Base-by-base conservation (phyloP, 2,888 invertebrate species). In the Venusia cambrica region DNA sequence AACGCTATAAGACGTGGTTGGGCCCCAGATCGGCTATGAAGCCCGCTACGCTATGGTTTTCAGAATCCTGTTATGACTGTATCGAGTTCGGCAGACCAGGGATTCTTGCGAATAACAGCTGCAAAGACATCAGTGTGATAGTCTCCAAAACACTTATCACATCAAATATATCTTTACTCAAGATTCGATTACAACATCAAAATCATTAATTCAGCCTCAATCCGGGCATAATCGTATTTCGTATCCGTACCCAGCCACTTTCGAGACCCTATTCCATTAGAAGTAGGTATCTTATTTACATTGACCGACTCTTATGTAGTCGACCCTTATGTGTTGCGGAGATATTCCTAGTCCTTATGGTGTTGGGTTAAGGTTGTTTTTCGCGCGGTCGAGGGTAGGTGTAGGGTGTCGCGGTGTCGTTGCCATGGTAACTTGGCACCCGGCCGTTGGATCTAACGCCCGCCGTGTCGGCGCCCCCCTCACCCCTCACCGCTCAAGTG, bases 351-450 rank as follows among this genome's bases (percentile, higher is more conserved):
- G 26, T 20, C 61, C 62, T 64, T 83, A 68, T 60, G 61, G 52
- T 42, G 51, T 54, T 49, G 57, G 49, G 48, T 48, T 75, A 76
- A 57, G 68, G 78, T 71, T 59, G 67, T 45, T 58, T 63, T 73
- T 69, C 45, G 58, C 48, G 45, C 54, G 70, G 36, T 35, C 19
- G 42, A 40, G 44, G 43, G 39, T 52, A 38, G 46, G 50, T 63
- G 62, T 58, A 60, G 52, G 60, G 66, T 57, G 69, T 78, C 78
- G 72, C 78, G 85, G 85, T 80, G 87, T 81, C 79, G 90, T 90
- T 73, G 88, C 76, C 81, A 89, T 88, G 88, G 88, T 75, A 75
- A 89, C 90, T 78, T 81, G 80, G 80, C 87, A 74, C 84, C 88
- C n/a, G n/a, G n/a, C n/a, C n/a, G n/a, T n/a, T n/a, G n/a, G n/a